These are phyloP conservation scores for Porites lobata DNA, from an alignment of 92 coral and sea anemone genomes.

Conservation along the genomic window DNA sequence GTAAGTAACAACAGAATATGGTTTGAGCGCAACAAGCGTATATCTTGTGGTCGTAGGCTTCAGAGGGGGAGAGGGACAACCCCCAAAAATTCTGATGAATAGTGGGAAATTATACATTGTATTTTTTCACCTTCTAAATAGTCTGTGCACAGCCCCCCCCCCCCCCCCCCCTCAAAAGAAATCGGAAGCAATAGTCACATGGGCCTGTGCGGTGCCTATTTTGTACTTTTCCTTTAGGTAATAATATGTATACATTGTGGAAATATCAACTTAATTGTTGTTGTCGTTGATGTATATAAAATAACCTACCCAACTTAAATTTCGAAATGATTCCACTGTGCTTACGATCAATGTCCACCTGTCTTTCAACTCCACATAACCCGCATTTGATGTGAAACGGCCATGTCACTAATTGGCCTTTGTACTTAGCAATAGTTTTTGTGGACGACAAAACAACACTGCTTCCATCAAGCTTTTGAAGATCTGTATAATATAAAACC, in stretches of 20 bases:
- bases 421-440: background rate
- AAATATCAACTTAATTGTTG: background rate
- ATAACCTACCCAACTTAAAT: constrained; percentile 3
- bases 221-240: no score
- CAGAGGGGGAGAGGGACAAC: no score
- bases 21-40: no score
- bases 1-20: no score
- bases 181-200: no score
- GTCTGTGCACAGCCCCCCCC: no score
- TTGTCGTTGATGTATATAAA: background rate
- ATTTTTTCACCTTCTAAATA: no score
- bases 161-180: no score
- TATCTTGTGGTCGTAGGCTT: no score
- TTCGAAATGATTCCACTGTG: constrained; percentile 18
- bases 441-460: constrained; percentile 9
- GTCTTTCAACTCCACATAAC: constrained; percentile 35
- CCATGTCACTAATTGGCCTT: constrained; percentile 6
- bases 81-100: no score
- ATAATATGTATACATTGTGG: constrained; percentile 1
- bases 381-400: constrained; percentile 20
- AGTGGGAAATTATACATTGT: no score
- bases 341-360: constrained; percentile 29
- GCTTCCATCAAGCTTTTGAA: constrained; percentile 5
- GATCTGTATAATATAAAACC: constrained; percentile 4
- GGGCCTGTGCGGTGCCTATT: no score